A percentile compares a stretch with the other conserved stretches of the same genome.
phyloP scores from a whole-genome alignment of 1,140 invertebrate genomes.

The Brachionus koreanus region DNA sequence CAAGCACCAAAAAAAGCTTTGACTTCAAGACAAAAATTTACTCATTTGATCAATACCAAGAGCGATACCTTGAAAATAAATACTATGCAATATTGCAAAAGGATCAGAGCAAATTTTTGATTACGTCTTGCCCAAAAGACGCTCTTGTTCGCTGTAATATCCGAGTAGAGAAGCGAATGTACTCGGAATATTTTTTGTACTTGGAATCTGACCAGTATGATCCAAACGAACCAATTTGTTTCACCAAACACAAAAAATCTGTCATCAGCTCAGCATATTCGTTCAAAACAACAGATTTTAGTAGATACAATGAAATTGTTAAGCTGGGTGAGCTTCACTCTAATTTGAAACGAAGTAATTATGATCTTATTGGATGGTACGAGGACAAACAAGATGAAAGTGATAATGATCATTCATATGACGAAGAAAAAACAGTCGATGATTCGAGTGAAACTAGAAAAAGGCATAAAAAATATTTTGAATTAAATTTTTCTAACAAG shows the following conservation, averaged over 20 bases:
- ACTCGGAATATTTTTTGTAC: constrained; percentile 11
- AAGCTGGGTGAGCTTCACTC: not conserved
- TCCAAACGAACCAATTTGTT: not conserved
- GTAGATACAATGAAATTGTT: not conserved
- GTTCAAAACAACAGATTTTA: not conserved
- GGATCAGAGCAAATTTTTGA: not conserved
- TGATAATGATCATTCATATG: not conserved
- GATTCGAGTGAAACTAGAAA: not conserved
- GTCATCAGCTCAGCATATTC: not conserved
- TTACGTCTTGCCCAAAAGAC: not conserved
- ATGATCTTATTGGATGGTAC: not conserved
- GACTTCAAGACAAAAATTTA: not conserved
- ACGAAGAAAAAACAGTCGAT: not conserved
- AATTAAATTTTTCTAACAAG: not conserved
- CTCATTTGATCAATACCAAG: not conserved
- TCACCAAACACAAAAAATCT: constrained; percentile 17
- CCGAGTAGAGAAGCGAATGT: not conserved
- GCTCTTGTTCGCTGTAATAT: not conserved
- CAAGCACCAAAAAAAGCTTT: not conserved
- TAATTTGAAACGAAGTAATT: not conserved
- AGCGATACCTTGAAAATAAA: not conserved
- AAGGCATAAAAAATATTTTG: constrained; percentile 22
- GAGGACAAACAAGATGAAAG: not conserved
- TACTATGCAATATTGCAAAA: not conserved
- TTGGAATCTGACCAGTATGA: not conserved